These are phyloP conservation scores for Chaenodraco wilsoni DNA, from an alignment of 2,797 vertebrate species.

Conservation along the genomic window DNA sequence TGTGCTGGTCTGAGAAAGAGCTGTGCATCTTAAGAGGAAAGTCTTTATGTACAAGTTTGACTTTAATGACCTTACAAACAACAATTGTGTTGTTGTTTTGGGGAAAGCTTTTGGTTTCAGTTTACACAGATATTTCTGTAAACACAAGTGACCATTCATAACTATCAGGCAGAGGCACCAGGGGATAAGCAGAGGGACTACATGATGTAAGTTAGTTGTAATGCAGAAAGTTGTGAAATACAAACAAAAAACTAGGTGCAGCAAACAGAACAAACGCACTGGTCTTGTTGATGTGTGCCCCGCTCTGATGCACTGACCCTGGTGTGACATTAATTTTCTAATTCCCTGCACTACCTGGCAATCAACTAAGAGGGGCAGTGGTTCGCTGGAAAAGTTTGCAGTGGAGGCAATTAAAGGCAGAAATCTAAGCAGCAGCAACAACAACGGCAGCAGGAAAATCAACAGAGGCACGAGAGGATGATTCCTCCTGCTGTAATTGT, in stretches of 20 bases:
- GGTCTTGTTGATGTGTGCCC: slow-evolving; percentile 39
- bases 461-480: slow-evolving; percentile 55
- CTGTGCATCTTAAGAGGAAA: slow-evolving; percentile 12
- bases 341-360: slow-evolving; percentile 83
- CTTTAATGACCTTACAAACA: neutral
- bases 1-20: slow-evolving; percentile 20
- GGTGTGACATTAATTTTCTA: slow-evolving; percentile 82
- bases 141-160: slow-evolving; percentile 1
- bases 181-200: neutral
- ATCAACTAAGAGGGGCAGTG: slow-evolving; percentile 83
- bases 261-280: slow-evolving; percentile 33
- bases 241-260: slow-evolving; percentile 13
- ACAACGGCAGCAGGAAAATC: slow-evolving; percentile 55
- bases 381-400: slow-evolving; percentile 78
- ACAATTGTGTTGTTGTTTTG: neutral
- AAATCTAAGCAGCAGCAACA: slow-evolving; percentile 65
- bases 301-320: slow-evolving; percentile 75
- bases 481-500: slow-evolving; percentile 74
- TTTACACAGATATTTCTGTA: neutral
- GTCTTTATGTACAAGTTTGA: slow-evolving; percentile 20
- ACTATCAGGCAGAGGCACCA: neutral
- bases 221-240: slow-evolving; percentile 9
- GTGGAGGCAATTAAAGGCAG: slow-evolving; percentile 77
- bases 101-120: slow-evolving; percentile 5
- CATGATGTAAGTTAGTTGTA: neutral